phyloP scores from a whole-genome alignment of 2,888 invertebrate species.

The Dasysyrphus tricinctus region DNA sequence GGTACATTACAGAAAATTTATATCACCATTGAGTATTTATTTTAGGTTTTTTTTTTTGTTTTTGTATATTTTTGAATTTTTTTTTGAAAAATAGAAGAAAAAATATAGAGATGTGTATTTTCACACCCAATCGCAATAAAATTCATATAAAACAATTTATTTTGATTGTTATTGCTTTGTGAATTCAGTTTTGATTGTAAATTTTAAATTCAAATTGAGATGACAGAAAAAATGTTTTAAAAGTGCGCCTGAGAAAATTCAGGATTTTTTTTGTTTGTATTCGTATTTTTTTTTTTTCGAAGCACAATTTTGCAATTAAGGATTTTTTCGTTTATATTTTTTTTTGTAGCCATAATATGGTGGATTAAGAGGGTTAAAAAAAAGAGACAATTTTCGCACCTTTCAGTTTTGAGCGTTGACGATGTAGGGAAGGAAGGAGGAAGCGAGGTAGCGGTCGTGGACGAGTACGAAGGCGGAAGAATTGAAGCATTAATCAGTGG shows the following conservation, averaged over 20 bases:
- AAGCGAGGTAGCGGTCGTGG: background rate
- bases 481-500: constrained; percentile 66
- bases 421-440: background rate
- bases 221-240: constrained; percentile 21
- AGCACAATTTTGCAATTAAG: constrained; percentile 63
- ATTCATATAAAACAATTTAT: constrained; percentile 43
- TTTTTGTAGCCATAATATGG: background rate
- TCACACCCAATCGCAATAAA: constrained; percentile 41
- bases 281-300: background rate
- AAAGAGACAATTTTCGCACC: constrained; percentile 44
- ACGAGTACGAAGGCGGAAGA: background rate
- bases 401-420: background rate
- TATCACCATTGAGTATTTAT: constrained; percentile 34
- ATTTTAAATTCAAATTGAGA: constrained; percentile 46
- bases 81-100: constrained; percentile 7
- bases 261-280: constrained; percentile 4
- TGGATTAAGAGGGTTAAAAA: constrained; percentile 6
- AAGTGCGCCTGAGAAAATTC: constrained; percentile 9
- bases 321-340: constrained; percentile 31
- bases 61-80: background rate
- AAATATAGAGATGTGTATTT: constrained; percentile 24
- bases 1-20: constrained; percentile 41
- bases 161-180: constrained; percentile 50
- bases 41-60: constrained; percentile 1
- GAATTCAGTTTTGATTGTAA: constrained; percentile 54